Percentiles rank a stretch among this genome's conserved stretches.
phyloP scores from a whole-genome alignment of 2,888 invertebrate genomes.

The Brachyptera risi region DNA sequence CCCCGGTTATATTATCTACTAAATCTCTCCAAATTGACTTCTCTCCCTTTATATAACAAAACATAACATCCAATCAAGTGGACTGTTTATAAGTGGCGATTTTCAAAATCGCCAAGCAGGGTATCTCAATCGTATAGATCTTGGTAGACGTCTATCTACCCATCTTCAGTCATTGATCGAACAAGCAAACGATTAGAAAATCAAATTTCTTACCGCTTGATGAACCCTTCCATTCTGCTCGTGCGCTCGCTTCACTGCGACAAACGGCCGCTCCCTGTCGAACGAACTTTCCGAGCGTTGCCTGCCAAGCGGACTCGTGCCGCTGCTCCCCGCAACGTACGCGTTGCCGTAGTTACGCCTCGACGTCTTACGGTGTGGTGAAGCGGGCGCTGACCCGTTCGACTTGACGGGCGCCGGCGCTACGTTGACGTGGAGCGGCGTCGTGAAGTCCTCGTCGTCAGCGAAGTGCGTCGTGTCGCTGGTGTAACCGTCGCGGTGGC shows the following conservation, averaged over 20 bases:
- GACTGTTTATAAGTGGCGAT: too few relatives aligned
- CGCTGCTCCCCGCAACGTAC: constrained; percentile 41
- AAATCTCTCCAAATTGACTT: too few relatives aligned
- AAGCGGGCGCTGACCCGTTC: constrained; percentile 45
- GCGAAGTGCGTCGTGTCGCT: constrained; percentile 76
- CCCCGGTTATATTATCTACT: too few relatives aligned
- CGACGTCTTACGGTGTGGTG: constrained; percentile 49
- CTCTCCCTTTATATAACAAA: too few relatives aligned
- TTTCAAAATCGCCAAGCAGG: too few relatives aligned
- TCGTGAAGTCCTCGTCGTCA: constrained; percentile 61
- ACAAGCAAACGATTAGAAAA: too few relatives aligned
- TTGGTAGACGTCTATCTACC: too few relatives aligned
- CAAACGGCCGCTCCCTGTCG: constrained; percentile 59
- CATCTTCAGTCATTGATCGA: too few relatives aligned
- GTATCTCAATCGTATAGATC: too few relatives aligned
- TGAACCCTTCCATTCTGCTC: constrained; percentile 44
- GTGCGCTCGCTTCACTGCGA: constrained; percentile 57
- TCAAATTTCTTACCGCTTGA: constrained; percentile 46
- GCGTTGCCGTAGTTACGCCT: constrained; percentile 44
- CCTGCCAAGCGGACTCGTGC: constrained; percentile 39
- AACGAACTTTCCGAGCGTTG: constrained; percentile 41
- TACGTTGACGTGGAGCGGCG: constrained; percentile 67
- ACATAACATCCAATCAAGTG: too few relatives aligned
- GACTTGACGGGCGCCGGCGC: constrained; percentile 37
- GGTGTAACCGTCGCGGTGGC: constrained; percentile 65